Base-by-base conservation (phyloP, 2,888 invertebrate genomes). In the Netelia fuscicornis region DNA sequence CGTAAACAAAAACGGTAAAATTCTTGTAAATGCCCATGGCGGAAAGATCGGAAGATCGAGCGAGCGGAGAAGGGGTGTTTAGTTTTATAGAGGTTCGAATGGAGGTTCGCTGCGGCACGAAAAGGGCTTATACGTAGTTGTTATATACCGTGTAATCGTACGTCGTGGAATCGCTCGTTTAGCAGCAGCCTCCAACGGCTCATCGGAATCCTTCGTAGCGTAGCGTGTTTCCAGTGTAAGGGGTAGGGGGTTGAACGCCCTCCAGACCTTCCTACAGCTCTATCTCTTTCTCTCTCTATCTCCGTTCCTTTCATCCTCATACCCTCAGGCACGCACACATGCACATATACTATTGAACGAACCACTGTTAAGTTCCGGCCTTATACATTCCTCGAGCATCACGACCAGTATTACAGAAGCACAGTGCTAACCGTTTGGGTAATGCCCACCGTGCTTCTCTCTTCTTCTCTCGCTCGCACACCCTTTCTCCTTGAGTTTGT, bases 281-380 rank as follows among this genome's bases (percentile, higher is more conserved):
- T 56, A 71, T 71, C 67, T 81, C 70, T 30, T 30, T 30, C 30
- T 30, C 0, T 30, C 30, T 30, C 30, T 30, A 71, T 58, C 79
- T 56, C 81, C 42, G 68, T 68, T 75, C 60, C 65, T 82, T 76
- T 75, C 77, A 17, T 64, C 64, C 70, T 79, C 75, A 30, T 56
- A 30, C 30, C 2, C 30, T 30, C 30, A 30, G 30, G 30, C 3
- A 30, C 30, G 30, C 30, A 30, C 25, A 25, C 25, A 17, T 17
- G 25, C 30, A 30, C 30, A 30, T 5, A 30, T 5, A 30, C 30
- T 5, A 30, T 60, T 48, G 11, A 52, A 70, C 76, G 23, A 64
- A 64, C n/a, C 23, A 44, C 71, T 54, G 70, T 79, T 62, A 42
- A 79, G 52, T 52, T 71, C 48, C 20, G 30, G 23, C 3, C 62